Conservation (phyloP, 2,888 invertebrate genomes). For the Drosophila lacicola region DNA sequence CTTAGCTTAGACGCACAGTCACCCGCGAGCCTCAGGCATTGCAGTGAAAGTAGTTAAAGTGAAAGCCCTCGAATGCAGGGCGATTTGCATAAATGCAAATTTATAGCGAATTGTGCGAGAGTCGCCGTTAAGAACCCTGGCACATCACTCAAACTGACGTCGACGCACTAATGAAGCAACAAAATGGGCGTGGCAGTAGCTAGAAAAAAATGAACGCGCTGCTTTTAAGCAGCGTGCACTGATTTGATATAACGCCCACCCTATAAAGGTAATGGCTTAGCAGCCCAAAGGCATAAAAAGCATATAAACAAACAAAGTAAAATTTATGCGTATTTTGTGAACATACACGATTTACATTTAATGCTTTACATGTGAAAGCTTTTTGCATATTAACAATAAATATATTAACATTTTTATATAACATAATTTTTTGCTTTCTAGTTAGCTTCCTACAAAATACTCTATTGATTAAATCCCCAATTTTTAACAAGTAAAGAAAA, state of each 20-base stretch:
- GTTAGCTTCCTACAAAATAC: too few species aligned
- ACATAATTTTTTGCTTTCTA: too few species aligned
- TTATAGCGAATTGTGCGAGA: conserved; percentile 34
- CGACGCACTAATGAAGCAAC: conserved; percentile 68
- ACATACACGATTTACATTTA: neutral
- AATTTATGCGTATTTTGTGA: neutral
- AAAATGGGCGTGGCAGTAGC: conserved; percentile 49
- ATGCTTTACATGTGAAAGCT: neutral
- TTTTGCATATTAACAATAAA: too few species aligned
- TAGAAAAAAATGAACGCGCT: conserved; percentile 29
- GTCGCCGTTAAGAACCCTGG: conserved; percentile 21
- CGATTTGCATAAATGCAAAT: conserved; percentile 71
- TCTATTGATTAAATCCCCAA: too few species aligned
- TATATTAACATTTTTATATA: too few species aligned
- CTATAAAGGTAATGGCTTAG: conserved; percentile 1
- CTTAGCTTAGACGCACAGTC: conserved; percentile 37
- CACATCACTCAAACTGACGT: conserved; percentile 56
- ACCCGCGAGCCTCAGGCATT: conserved; percentile 25
- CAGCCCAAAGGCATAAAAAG: neutral
- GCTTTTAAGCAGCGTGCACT: conserved; percentile 35
- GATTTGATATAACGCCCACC: conserved; percentile 32
- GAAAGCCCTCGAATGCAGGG: conserved; percentile 56
- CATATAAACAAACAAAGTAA: neutral
- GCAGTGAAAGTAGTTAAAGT: conserved; percentile 63
- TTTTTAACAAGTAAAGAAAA: too few species aligned